phyloP scores from a whole-genome alignment of 2,888 invertebrate species.

The Tetramorium bicarinatum region DNA sequence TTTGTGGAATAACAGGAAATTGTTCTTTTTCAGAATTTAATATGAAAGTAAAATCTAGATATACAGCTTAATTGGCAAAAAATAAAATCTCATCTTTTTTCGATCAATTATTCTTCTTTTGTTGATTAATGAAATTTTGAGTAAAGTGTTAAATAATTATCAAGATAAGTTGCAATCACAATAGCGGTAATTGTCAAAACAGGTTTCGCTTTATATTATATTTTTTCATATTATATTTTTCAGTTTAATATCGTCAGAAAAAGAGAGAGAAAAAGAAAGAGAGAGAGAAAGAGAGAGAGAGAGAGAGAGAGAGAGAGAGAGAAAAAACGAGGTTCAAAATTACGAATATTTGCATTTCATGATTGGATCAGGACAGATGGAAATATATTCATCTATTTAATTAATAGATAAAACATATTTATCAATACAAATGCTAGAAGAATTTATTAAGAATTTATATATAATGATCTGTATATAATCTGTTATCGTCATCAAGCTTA shows the following conservation, averaged over 20 bases:
- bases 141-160: neutral
- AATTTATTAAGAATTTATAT: neutral
- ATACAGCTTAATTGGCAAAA: neutral
- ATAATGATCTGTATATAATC: neutral
- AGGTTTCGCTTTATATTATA: neutral
- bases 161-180: neutral
- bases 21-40: neutral
- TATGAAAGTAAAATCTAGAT: slow-evolving; percentile 2
- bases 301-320: neutral
- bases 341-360: neutral
- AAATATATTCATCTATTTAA: neutral
- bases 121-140: neutral
- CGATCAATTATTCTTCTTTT: neutral
- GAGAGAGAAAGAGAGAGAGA: too few species aligned
- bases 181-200: neutral
- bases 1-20: neutral
- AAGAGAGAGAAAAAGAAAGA: neutral
- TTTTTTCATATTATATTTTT: neutral
- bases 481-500: neutral
- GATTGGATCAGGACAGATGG: neutral
- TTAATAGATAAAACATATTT: neutral
- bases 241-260: neutral
- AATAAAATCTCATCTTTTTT: slow-evolving; percentile 17
- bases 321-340: neutral
- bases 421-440: neutral